These are phyloP conservation scores for Hesperophylax magnus DNA, from an alignment of 1,140 invertebrate genomes.

Conservation along the genomic window DNA sequence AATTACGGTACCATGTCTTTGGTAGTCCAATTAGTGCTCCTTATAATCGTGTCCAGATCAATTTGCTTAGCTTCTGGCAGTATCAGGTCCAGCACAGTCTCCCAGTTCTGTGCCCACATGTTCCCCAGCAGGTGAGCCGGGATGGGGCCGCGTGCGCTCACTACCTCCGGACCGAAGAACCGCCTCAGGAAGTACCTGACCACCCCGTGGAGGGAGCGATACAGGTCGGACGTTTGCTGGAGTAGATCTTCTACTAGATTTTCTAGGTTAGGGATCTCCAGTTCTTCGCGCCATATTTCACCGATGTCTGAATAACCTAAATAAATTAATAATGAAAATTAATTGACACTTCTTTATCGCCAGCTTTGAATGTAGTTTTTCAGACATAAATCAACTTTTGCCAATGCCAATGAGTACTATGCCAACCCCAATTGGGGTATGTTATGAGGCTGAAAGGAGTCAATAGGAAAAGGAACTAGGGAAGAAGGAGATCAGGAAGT, in stretches of 20 bases:
- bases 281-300: constrained; percentile 73
- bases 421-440: too few species aligned
- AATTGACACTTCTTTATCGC: too few species aligned
- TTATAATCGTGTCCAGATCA: constrained; percentile 69
- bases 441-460: too few species aligned
- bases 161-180: constrained; percentile 59
- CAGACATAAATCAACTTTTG: too few species aligned
- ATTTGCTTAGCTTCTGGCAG: constrained; percentile 62
- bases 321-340: not conserved
- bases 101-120: constrained; percentile 77
- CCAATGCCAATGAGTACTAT: too few species aligned
- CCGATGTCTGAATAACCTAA: constrained; percentile 75
- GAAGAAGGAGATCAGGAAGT: too few species aligned
- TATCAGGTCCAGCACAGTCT: constrained; percentile 68
- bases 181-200: constrained; percentile 64
- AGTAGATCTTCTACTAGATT: constrained; percentile 71
- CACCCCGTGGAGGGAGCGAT: constrained; percentile 80
- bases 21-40: constrained; percentile 72
- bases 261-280: constrained; percentile 72
- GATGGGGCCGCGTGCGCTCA: constrained; percentile 70
- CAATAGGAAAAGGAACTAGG: too few species aligned
- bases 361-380: too few species aligned
- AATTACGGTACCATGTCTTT: constrained; percentile 74
- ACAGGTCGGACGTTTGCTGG: constrained; percentile 74
- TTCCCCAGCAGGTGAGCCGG: constrained; percentile 78